Conservation (phyloP, 1,140 invertebrate species). For the Mya arenaria region DNA sequence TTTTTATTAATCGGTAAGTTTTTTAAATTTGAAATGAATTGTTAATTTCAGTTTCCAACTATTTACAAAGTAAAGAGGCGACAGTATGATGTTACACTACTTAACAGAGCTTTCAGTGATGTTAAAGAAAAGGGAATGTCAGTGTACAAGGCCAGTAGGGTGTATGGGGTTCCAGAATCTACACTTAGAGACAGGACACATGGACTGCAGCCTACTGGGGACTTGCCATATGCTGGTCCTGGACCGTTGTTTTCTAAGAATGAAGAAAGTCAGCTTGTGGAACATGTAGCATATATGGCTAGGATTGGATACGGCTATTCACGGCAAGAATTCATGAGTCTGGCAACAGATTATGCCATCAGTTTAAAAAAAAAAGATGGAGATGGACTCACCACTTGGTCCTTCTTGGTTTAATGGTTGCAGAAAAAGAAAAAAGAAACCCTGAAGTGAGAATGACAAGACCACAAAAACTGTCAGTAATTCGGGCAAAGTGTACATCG, state of each 20-base stretch:
- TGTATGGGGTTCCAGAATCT: constrained; percentile 21
- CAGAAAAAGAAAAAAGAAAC: neutral
- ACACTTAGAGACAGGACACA: constrained; percentile 52
- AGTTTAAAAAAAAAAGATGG: constrained; percentile 9
- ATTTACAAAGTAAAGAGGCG: too few species aligned
- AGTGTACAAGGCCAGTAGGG: constrained; percentile 21
- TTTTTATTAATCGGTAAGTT: too few species aligned
- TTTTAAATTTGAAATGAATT: too few species aligned
- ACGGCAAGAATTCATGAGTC: constrained; percentile 6
- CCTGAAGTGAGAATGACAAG: constrained; percentile 16
- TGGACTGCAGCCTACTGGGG: too few species aligned
- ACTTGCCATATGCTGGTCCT: too few species aligned
- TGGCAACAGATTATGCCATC: constrained; percentile 26
- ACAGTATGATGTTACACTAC: too few species aligned
- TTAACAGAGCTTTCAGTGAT: too few species aligned
- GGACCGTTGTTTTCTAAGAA: too few species aligned
- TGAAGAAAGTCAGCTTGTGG: constrained; percentile 20
- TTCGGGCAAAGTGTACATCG: constrained; percentile 33
- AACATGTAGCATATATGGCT: constrained; percentile 42
- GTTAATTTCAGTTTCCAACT: too few species aligned
- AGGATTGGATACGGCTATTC: constrained; percentile 44
- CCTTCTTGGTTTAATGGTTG: constrained; percentile 30
- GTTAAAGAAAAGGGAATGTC: constrained; percentile 11
- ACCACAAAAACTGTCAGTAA: constrained; percentile 18
- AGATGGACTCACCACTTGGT: neutral